Evolutionary conservation across 92 coral and sea anemone genomes (phyloP), one percentile per base, ranked within the genome.

Genomic region (Diadumene lineata): DNA sequence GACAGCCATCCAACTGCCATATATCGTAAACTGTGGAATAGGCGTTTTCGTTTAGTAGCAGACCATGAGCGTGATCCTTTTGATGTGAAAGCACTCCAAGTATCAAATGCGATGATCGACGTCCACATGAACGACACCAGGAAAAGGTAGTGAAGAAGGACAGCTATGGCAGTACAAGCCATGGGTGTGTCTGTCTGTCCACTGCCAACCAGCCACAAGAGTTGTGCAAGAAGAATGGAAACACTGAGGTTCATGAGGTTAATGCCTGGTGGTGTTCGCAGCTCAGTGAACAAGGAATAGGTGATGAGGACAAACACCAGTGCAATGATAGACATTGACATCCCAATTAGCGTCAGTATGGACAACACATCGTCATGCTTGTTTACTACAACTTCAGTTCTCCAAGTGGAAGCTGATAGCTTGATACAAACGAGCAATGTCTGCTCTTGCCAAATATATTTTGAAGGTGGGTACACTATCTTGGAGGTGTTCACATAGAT

Each of bases 261-360:
- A 29, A 87, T 74, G 9, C 92, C 92, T 31, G 88, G 92, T 29
- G 85, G 61, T n/a, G 92, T 78, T 24, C 88, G 87, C 19, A 87
- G 92, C 68, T 87, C 92, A 43, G 53, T 22, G 67, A 87, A 87
- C 64, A 70, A 71, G 62, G 63, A 66, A 56, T 87, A 87, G 50
- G 84, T 87, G 75, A 82, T n/a, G 30, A 87, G 65, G 26, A 87
- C 72, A 50, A 75, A 68, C 31, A 55, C 25, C 31, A 79, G 77
- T 9, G 64, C 66, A 11, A 66, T 23, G 22, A 79, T 66, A 28
- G 92, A 87, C 24, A 53, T 53, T 38, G 58, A 53, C 74, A 76
- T 76, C 44, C 73, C 46, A 21, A 76, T 65, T 19, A 57, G 0
- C 0, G 81, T 76, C 53, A 66, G 19, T 1, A 64, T 28, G 28